Base-by-base conservation (phyloP, 1,140 invertebrate species). In the Saccostrea echinata region DNA sequence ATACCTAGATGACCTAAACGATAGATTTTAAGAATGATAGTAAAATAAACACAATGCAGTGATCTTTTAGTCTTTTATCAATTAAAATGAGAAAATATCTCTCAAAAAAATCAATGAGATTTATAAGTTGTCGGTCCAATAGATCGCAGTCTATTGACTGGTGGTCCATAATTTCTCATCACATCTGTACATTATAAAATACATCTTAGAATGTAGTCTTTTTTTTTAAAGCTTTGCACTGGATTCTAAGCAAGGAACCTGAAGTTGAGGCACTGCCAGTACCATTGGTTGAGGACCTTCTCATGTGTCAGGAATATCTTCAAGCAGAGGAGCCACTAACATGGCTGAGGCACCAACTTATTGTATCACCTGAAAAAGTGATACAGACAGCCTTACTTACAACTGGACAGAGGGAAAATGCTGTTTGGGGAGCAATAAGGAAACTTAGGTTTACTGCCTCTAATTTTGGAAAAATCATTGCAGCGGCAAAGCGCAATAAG, bases 391-490 rank as follows among this genome's bases (percentile, higher is more conserved):
- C 82, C 33, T 84, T 84, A 6, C 43, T 27, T 3, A 84, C 82
- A 0, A 84, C 33, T 53, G 82, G 82, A 1, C 43, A 84, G 21
- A 84, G 82, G 27, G 82, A 84, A n/a, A 84, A 84, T 84, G 43
- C 82, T 3, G 53, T 84, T 11, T 84, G 82, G 82, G 82, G 43
- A 53, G 82, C 82, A 4, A 27, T 84, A 55, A 52, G 82, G 27
- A 84, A 84, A 55, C 43, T 84, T n/a, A 4, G 82, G n/a, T 84
- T 84, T 53, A 84, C 82, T 27, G 82, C 82, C 11, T 84, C 82
- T 27, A 84, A 84, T 55, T 84, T 84, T 84, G 82, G 82, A 21
- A 3, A 84, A 52, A 84, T 84, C 13, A 84, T 51, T 12, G n/a
- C 43, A 53, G 82, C 82, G 52, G 43, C 35, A 84, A 52, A 52